Evolutionary conservation across 2,888 invertebrate species (phyloP).

Genomic region (Metalampra italica): DNA sequence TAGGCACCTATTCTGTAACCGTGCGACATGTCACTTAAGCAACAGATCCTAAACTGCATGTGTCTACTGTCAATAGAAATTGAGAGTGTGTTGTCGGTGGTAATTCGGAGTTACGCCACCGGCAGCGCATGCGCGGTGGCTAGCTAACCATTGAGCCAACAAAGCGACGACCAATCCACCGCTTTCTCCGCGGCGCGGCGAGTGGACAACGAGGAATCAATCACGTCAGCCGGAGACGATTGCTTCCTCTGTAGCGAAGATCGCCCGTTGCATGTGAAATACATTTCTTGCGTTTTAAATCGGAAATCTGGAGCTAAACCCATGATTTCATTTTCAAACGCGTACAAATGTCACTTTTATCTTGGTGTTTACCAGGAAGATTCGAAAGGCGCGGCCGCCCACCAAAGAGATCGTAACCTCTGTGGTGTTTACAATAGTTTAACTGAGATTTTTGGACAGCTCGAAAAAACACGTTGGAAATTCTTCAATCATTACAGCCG

Average conservation of each 20-base stretch:
- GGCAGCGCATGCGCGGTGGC: slow-evolving; percentile 32
- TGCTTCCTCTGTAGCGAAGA: background rate
- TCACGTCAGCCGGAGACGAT: slow-evolving; percentile 29
- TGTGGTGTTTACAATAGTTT: too few species aligned
- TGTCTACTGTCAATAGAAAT: slow-evolving; percentile 64
- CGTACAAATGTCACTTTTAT: too few species aligned
- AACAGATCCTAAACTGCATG: slow-evolving; percentile 32
- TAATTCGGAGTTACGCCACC: slow-evolving; percentile 54
- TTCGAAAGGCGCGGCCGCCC: too few species aligned
- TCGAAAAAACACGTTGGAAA: too few species aligned
- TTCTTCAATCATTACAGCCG: too few species aligned
- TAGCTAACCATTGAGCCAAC: slow-evolving; percentile 50
- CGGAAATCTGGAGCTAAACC: too few species aligned
- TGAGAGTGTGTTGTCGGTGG: slow-evolving; percentile 46
- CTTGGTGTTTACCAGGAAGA: too few species aligned
- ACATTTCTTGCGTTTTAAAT: too few species aligned
- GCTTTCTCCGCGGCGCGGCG: slow-evolving; percentile 51
- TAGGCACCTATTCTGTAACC: background rate
- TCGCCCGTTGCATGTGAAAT: too few species aligned
- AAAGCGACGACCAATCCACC: slow-evolving; percentile 30
- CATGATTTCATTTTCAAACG: too few species aligned
- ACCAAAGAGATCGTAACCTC: too few species aligned
- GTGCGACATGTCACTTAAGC: background rate
- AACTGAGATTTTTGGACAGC: too few species aligned
- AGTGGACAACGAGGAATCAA: slow-evolving; percentile 42